Base-by-base conservation (phyloP, 2,888 invertebrate genomes). In the Oxycera nigricornis region DNA sequence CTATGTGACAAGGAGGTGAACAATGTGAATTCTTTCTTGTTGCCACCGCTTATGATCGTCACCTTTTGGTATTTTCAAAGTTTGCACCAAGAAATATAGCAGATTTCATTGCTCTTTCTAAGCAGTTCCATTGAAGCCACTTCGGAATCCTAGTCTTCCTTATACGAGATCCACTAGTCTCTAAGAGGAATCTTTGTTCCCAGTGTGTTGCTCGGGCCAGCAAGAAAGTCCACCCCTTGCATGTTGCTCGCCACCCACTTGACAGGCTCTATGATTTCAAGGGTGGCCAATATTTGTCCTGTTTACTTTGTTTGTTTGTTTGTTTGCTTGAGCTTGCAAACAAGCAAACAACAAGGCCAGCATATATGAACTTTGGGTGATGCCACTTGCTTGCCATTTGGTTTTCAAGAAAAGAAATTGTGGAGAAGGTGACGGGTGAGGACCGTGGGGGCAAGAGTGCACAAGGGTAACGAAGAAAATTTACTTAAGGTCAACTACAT, bases 401-500 rank as follows among this genome's bases (percentile, higher is more conserved):
- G 55, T 17, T 55, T 55, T n/a, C 28, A 55, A 70, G 55, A 31
- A 70, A 70, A 30, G 70, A 70, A 70, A 70, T 31, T 52, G 50
- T 30, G 52, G 24, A 59, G 14, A 59, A 22, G 30, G 39, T 17
- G 39, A 17, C 39, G 41, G 17, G 24, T 22, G 22, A n/a, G 41
- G 17, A 31, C 30, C 2, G 20, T 2, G 26, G 22, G 22, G 65
- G 39, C 62, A 65, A 73, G 35, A 50, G 52, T 59, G 46, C 65
- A 72, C 55, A 61, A 62, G 57, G 41, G 65, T 39, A 74, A 74
- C 46, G 67, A 65, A 74, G 72, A 74, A 76, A 76, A 76, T 74
- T 76, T 76, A 74, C 74, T 74, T 76, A 76, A 76, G 76, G 76
- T 76, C 76, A 76, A 76, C 76, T 76, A 76, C 76, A 76, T 76